phyloP scores from a whole-genome alignment of 92 coral and sea anemone species.

The Palythoa caribaeorum region DNA sequence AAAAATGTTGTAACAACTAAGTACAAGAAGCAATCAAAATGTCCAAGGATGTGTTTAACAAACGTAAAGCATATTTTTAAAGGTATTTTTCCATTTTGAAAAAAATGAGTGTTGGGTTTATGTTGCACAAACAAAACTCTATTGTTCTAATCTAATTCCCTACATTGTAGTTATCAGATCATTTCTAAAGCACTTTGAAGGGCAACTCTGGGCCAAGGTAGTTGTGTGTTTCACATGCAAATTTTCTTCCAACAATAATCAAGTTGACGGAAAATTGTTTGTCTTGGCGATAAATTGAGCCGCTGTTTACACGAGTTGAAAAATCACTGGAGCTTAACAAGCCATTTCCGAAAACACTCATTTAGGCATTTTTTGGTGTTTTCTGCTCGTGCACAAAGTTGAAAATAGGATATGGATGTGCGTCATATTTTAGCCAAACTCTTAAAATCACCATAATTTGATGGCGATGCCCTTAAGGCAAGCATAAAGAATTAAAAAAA shows the following conservation, averaged over 20 bases:
- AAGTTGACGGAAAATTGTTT: constrained; percentile 30
- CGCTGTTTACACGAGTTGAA: constrained; percentile 25
- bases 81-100: background rate
- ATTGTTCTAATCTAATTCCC: constrained; percentile 19
- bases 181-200: constrained; percentile 8
- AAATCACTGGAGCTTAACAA: background rate
- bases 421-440: background rate
- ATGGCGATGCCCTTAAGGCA: background rate
- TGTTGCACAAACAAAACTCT: constrained; percentile 11
- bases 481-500: background rate
- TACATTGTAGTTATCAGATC: background rate
- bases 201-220: constrained; percentile 10
- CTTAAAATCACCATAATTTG: background rate
- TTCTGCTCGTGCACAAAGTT: background rate
- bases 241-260: constrained; percentile 18
- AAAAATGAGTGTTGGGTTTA: background rate
- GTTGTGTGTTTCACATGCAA: constrained; percentile 24
- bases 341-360: background rate
- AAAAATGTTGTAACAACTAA: background rate
- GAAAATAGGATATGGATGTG: background rate
- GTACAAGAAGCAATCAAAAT: background rate
- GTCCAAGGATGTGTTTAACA: background rate
- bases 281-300: constrained; percentile 32
- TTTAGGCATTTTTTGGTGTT: background rate
- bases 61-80: background rate